Base-by-base conservation (phyloP, 2,113 vertebrate species). In the Solea senegalensis region DNA sequence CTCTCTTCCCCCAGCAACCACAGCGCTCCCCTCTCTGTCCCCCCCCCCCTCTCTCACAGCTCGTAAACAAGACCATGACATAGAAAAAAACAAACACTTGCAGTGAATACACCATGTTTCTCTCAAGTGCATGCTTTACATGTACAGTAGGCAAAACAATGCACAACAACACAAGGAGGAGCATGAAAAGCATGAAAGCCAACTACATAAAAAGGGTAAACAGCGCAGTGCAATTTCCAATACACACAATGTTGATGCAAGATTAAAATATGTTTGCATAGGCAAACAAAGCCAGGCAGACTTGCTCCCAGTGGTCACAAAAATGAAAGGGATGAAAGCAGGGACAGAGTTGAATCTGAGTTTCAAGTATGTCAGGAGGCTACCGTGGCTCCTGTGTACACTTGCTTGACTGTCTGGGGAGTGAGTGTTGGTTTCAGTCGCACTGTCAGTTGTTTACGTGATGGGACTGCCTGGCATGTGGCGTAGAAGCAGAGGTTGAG, bases 41-140 rank as follows among this genome's bases (percentile, higher is more conserved):
- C 11, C 78, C 65, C 65, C 26, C 56, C 49, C 55, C 62, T 50
- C 77, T 55, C 82, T 67, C 51, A 78, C 83, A 86, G 82, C 84
- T 86, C 74, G 84, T 92, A 92, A 94, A 93, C 91, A 92, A 92
- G 83, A 88, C 68, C 58, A 72, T 13, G 63, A 88, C 79, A 90
- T 74, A 82, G 87, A 87, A 88, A 88, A 44, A 44, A 44, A 44
- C 5, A 45, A 86, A 86, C 78, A 88, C 78, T 83, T 48, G 82
- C 75, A 28, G 78, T 41, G 59, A 74, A 76, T 34, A 51, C 78
- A 72, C 74, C 40, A 39, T 72, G 69, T 72, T 77, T 61, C 74
- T 84, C 73, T 86, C 74, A 65, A 80, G 77, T 90, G 83, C 82
- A 78, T 83, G 82, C 48, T 52, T 72, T 71, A 58, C 69, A 76